A percentile compares a stretch with the other conserved stretches of the same genome.
Conservation (phyloP, 35 echinoderm and acorn worm genomes). For the Diadema setosum region DNA sequence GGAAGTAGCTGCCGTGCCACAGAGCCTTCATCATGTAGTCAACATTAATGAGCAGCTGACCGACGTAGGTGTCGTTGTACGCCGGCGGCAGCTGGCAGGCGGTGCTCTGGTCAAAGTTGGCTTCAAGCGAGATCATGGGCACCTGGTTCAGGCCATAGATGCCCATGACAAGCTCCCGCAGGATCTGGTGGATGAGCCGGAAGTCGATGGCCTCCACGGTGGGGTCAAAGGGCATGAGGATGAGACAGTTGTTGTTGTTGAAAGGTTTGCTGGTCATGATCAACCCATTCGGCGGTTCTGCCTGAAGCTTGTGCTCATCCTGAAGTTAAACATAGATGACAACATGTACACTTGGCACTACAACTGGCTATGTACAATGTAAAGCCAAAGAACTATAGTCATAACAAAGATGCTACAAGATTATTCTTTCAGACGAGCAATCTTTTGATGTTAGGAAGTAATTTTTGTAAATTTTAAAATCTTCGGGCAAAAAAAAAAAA, state of each 20-base stretch:
- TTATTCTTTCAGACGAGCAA: too few relatives aligned
- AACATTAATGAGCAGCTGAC: slow-evolving; percentile 78
- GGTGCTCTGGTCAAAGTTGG: slow-evolving; percentile 85
- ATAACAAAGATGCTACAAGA: too few relatives aligned
- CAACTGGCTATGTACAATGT: too few relatives aligned
- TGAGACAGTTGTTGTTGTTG: slow-evolving; percentile 70
- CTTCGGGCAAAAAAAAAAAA: too few relatives aligned
- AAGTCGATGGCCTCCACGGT: slow-evolving; percentile 65
- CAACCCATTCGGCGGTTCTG: slow-evolving; percentile 71
- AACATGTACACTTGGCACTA: too few relatives aligned
- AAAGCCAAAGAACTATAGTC: too few relatives aligned
- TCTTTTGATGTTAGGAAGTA: too few relatives aligned
- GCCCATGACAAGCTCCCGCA: slow-evolving; percentile 89
- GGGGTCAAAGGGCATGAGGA: slow-evolving; percentile 60
- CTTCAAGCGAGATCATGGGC: slow-evolving; percentile 62
- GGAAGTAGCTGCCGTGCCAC: slow-evolving; percentile 93
- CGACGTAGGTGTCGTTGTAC: slow-evolving; percentile 76
- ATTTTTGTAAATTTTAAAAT: too few relatives aligned
- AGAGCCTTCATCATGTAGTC: slow-evolving; percentile 98
- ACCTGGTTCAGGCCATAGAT: slow-evolving; percentile 86
- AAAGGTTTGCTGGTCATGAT: slow-evolving; percentile 75
- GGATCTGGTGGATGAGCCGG: slow-evolving; percentile 87
- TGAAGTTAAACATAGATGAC: background rate
- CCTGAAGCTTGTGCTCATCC: slow-evolving; percentile 82
- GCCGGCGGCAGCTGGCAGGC: slow-evolving; percentile 86